Conservation (phyloP, 2,888 invertebrate genomes). For the Campopleginae sp. region DNA sequence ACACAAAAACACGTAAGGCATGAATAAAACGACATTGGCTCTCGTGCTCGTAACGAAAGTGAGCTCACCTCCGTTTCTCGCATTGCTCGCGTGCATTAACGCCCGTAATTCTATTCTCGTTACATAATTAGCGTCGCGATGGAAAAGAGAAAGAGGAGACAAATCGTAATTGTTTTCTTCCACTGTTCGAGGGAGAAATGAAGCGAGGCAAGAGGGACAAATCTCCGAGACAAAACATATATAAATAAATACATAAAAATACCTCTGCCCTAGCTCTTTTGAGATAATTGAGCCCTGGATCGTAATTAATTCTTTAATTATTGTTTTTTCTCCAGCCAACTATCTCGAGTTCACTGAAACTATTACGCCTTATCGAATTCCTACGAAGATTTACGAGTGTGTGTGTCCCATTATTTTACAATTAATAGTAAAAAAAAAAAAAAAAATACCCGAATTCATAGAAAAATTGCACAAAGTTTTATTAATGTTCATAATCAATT, state of each 20-base stretch:
- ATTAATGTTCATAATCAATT: background rate
- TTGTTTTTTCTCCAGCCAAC: slow-evolving; percentile 35
- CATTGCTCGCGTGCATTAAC: slow-evolving; percentile 67
- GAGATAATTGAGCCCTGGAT: slow-evolving; percentile 56
- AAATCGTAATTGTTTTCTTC: slow-evolving; percentile 64
- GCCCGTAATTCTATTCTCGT: slow-evolving; percentile 70
- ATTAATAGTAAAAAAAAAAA: background rate
- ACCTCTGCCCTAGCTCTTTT: slow-evolving; percentile 36
- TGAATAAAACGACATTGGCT: slow-evolving; percentile 52
- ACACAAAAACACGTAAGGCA: slow-evolving; percentile 21
- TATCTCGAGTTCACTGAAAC: slow-evolving; percentile 54
- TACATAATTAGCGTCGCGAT: slow-evolving; percentile 71
- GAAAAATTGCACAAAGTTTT: background rate
- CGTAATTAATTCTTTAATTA: slow-evolving; percentile 63
- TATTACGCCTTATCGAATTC: slow-evolving; percentile 33
- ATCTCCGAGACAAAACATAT: slow-evolving; percentile 38
- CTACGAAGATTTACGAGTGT: slow-evolving; percentile 8
- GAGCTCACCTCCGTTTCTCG: slow-evolving; percentile 56
- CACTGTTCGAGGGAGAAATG: slow-evolving; percentile 9
- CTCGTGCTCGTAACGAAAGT: slow-evolving; percentile 71
- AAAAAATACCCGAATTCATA: background rate
- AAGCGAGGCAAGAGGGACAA: slow-evolving; percentile 2
- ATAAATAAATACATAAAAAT: slow-evolving; percentile 65
- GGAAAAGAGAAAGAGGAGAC: slow-evolving; percentile 49
- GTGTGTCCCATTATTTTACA: slow-evolving; percentile 3